Evolutionary conservation across 2,113 vertebrate species (phyloP).

Genomic region (Gasterosteus nipponicus): DNA sequence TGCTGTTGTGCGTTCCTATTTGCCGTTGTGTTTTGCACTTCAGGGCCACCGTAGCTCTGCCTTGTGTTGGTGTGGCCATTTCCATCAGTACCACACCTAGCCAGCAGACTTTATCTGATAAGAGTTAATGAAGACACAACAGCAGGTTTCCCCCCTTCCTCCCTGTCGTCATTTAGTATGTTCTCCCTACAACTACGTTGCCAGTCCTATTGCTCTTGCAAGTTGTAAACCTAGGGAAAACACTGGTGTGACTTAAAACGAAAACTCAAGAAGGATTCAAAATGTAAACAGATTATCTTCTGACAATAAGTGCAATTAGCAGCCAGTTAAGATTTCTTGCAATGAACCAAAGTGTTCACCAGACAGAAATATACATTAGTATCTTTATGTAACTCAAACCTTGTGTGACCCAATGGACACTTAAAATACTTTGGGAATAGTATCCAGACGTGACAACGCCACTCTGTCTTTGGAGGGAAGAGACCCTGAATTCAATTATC

Average conservation of each 20-base stretch:
- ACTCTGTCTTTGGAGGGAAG: too few species aligned
- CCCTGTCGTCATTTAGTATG: too few species aligned
- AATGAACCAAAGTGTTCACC: not conserved
- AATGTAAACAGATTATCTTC: not conserved
- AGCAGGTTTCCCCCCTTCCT: slow-evolving; percentile 1
- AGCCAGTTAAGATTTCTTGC: not conserved
- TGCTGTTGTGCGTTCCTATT: too few species aligned
- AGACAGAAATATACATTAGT: not conserved
- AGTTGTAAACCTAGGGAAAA: too few species aligned
- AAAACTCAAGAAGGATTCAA: not conserved
- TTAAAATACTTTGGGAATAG: too few species aligned
- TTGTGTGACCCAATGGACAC: too few species aligned
- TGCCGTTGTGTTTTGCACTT: too few species aligned
- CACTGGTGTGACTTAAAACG: not conserved
- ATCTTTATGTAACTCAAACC: not conserved
- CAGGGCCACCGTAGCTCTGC: not conserved
- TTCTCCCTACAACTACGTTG: too few species aligned
- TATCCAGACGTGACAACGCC: too few species aligned
- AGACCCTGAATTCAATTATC: too few species aligned
- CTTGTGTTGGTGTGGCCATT: not conserved
- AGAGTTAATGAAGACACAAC: slow-evolving; percentile 57
- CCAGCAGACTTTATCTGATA: slow-evolving; percentile 62
- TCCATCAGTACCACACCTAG: slow-evolving; percentile 50
- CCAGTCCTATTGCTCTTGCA: too few species aligned
- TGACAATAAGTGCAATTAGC: not conserved